Evolutionary conservation across 2,113 vertebrate genomes (phyloP).

Genomic region (Misgurnus mizolepis): DNA sequence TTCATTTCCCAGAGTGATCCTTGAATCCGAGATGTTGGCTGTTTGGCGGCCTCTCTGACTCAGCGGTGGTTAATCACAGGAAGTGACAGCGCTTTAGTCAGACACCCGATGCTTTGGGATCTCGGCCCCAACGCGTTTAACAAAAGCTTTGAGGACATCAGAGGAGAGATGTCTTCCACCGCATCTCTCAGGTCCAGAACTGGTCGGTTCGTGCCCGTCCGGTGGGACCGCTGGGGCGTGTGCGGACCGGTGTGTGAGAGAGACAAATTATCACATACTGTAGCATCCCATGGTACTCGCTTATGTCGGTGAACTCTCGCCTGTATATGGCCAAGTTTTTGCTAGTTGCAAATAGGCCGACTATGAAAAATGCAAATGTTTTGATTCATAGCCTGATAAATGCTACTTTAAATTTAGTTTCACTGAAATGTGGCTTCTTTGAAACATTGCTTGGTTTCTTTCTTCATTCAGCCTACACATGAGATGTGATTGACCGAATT

Average conservation of each 20-base stretch:
- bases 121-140: not conserved
- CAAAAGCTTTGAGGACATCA: constrained; percentile 10
- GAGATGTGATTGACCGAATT: too few species aligned
- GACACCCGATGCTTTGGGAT: not conserved
- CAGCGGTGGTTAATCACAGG: constrained; percentile 65
- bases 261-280: constrained; percentile 42
- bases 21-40: constrained; percentile 56
- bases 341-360: not conserved
- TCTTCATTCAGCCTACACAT: too few species aligned
- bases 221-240: constrained; percentile 26
- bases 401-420: too few species aligned
- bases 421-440: too few species aligned
- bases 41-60: constrained; percentile 57
- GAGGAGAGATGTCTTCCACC: not conserved
- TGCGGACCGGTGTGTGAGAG: constrained; percentile 42
- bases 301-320: constrained; percentile 19
- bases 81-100: constrained; percentile 48
- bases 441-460: too few species aligned
- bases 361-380: not conserved
- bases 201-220: not conserved
- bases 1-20: constrained; percentile 67
- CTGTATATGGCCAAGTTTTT: constrained; percentile 2
- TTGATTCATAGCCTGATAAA: too few species aligned
- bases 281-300: not conserved
- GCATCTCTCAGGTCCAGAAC: not conserved